Conservation (phyloP, 2,797 vertebrate genomes). For the Pangasius larnaudii region DNA sequence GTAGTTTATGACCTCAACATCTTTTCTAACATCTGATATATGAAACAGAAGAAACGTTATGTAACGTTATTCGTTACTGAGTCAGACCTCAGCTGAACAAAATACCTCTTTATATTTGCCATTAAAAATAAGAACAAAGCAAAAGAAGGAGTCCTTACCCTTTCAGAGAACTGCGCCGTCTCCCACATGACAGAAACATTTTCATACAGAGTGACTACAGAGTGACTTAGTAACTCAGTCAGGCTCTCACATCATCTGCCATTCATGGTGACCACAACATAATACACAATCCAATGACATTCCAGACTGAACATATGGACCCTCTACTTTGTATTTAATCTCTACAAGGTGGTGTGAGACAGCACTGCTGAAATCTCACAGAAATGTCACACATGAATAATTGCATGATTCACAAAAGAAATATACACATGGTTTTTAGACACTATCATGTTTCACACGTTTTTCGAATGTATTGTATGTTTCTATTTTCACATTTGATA, state of each 20-base stretch:
- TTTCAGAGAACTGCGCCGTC: slow-evolving; percentile 25
- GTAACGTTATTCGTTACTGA: neutral
- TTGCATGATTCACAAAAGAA: slow-evolving; percentile 4
- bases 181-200: slow-evolving; percentile 32
- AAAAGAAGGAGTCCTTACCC: slow-evolving; percentile 23
- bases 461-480: slow-evolving; percentile 9
- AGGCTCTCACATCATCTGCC: slow-evolving; percentile 43
- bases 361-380: slow-evolving; percentile 19
- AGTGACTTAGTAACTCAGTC: slow-evolving; percentile 44
- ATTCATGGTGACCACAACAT: slow-evolving; percentile 41
- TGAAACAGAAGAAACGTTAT: slow-evolving; percentile 1
- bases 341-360: slow-evolving; percentile 36
- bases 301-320: slow-evolving; percentile 48
- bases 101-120: slow-evolving; percentile 38
- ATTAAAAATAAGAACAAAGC: slow-evolving; percentile 40
- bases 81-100: slow-evolving; percentile 46
- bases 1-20: neutral
- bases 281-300: slow-evolving; percentile 42
- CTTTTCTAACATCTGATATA: slow-evolving; percentile 5
- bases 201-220: slow-evolving; percentile 37
- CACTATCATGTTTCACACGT: neutral
- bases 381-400: slow-evolving; percentile 8
- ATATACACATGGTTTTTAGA: slow-evolving; percentile 1
- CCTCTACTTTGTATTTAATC: slow-evolving; percentile 41
- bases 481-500: neutral